phyloP scores from a whole-genome alignment of 2,888 invertebrate genomes.

The Campoletis raptor region DNA sequence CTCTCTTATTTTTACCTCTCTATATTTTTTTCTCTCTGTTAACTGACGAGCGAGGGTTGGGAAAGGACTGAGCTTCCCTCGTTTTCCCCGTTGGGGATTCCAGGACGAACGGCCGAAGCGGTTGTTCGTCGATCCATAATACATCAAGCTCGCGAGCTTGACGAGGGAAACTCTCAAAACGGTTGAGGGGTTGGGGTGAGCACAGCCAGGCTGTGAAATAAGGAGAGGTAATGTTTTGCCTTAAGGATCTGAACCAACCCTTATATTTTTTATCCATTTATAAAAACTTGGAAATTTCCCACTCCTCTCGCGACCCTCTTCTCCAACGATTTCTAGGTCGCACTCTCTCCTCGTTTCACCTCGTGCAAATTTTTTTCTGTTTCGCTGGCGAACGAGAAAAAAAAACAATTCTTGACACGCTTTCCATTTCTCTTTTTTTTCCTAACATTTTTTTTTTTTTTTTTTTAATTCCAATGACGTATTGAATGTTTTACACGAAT shows the following conservation, averaged over 20 bases:
- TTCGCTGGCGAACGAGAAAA: background rate
- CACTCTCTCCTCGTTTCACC: background rate
- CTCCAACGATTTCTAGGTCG: background rate
- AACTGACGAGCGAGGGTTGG: background rate
- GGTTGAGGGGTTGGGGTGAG: background rate
- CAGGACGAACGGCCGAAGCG: background rate
- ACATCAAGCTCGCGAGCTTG: constrained; percentile 5
- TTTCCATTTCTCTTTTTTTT: constrained; percentile 12
- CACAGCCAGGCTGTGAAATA: background rate
- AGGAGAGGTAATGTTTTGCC: background rate
- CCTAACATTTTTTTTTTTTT: background rate
- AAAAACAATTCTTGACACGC: constrained; percentile 9
- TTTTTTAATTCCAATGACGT: background rate
- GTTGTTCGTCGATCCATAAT: constrained; percentile 4
- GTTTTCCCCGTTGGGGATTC: constrained; percentile 1
- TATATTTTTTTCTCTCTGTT: background rate
- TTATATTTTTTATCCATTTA: constrained; percentile 7
- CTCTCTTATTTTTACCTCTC: background rate
- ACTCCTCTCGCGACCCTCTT: background rate
- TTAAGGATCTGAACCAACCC: background rate
- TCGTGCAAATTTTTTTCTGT: background rate
- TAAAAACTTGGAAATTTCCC: background rate
- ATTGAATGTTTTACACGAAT: background rate
- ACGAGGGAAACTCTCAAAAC: background rate
- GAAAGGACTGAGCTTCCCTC: background rate